Base-by-base conservation (phyloP, 2,113 vertebrate species). In the Nematolebias whitei region DNA sequence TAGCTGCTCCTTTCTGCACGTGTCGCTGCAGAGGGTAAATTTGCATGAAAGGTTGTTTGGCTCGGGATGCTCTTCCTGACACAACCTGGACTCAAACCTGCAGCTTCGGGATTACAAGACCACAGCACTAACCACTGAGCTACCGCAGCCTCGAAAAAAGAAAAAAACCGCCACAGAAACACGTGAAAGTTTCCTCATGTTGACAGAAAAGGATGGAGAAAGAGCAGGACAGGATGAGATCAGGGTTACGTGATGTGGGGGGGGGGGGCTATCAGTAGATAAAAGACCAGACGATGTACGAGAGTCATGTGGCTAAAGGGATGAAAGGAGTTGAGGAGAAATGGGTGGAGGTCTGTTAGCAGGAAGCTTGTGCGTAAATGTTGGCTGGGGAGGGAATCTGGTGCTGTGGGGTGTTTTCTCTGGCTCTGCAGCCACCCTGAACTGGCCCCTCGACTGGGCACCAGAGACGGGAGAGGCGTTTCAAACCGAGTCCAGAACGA, bases 371-470 rank as follows among this genome's bases (percentile, higher is more conserved):
- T 85, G 71, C 55, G 59, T 71, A 84, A 88, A 70, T 59, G 54
- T 88, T 88, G 88, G 88, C 85, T 62, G 1, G 63, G 83, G 76
- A 80, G 87, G 86, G 89, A 89, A 88, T 89, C 83, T 76, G 66
- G 58, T 70, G 39, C 48, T 62, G 66, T 68, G 54, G 44, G 63
- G 82, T 88, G 81, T 88, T 89, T 88, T 77, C 74, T 85, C 83
- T 89, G 83, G 80, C 72, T 71, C 63, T 38, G 49, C 14, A 0
- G 48, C 50, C 40, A 16, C 71, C 84, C 71, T 82, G 59, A 19
- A 56, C 54, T 50, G 79, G 75, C 79, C 77, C 79, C 76, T 76
- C 63, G 29, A 29, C 61, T 47, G 72, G 78, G 58, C 52, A 61
- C 63, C n/a, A 69, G 32, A 68, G 63, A 68, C 22, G 38, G 29